phyloP scores from a whole-genome alignment of 1,140 invertebrate genomes.

The Penaeus vannamei region DNA sequence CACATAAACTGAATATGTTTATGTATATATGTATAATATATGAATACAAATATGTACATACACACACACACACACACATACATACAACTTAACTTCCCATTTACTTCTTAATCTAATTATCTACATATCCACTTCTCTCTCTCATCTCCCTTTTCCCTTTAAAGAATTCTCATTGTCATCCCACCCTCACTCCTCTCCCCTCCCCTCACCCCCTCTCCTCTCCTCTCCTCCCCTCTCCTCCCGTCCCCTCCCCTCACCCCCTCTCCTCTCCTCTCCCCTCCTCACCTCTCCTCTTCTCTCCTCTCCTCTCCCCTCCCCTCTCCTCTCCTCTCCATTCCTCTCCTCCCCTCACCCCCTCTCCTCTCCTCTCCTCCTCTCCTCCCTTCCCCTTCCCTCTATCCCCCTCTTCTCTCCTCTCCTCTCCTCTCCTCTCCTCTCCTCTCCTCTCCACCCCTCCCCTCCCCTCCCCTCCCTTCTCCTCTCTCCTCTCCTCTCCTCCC shows the following conservation, averaged over 20 bases:
- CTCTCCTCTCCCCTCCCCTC: neutral
- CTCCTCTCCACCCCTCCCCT: neutral
- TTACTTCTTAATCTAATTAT: no score
- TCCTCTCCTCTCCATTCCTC: neutral
- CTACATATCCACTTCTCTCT: no score
- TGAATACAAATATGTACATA: no score
- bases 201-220: neutral
- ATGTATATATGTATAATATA: no score
- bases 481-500: neutral
- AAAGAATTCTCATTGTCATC: neutral
- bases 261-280: no score
- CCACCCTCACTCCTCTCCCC: neutral
- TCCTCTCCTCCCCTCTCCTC: no score
- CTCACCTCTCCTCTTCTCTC: no score
- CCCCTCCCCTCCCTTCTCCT: neutral
- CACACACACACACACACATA: no score
- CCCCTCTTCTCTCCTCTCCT: neutral
- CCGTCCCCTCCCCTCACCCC: no score
- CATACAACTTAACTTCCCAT: no score
- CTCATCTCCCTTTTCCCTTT: no score
- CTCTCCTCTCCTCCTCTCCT: neutral
- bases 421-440: neutral
- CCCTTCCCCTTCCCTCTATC: neutral
- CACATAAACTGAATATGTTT: no score
- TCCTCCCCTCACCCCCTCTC: neutral